A percentile compares a stretch with the other conserved stretches of the same genome.
These are phyloP conservation scores for Himalopsyche phryganea DNA, from an alignment of 1,140 invertebrate species.

Conservation along the genomic window DNA sequence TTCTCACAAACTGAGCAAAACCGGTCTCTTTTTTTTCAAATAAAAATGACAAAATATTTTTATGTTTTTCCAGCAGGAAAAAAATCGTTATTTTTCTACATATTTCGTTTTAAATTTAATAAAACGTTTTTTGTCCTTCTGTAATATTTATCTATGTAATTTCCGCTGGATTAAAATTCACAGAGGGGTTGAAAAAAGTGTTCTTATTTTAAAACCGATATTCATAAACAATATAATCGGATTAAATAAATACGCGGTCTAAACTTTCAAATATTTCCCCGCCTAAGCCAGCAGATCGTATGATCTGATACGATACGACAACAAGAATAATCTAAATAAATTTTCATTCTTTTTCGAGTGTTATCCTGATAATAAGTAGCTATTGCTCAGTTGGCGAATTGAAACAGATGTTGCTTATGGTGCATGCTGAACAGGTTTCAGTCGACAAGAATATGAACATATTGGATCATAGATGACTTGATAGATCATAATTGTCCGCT, in stretches of 20 bases:
- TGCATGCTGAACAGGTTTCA: neutral
- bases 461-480: slow-evolving; percentile 15
- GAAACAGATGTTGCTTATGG: slow-evolving; percentile 30
- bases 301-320: slow-evolving; percentile 14
- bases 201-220: slow-evolving; percentile 15
- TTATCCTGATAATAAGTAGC: neutral
- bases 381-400: neutral
- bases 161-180: too few species aligned
- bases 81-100: too few species aligned
- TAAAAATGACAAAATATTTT: too few species aligned
- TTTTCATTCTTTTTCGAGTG: slow-evolving; percentile 9
- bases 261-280: slow-evolving; percentile 11
- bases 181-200: slow-evolving; percentile 13
- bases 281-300: slow-evolving; percentile 1
- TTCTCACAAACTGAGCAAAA: too few species aligned
- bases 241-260: slow-evolving; percentile 13
- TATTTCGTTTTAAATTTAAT: too few species aligned
- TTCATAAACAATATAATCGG: slow-evolving; percentile 25
- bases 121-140: too few species aligned
- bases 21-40: too few species aligned
- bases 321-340: slow-evolving; percentile 21
- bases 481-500: slow-evolving; percentile 16
- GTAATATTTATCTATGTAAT: too few species aligned
- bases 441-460: slow-evolving; percentile 11
- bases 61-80: too few species aligned